Evolutionary conservation across 1,140 invertebrate genomes (phyloP).

Genomic region (Pygmarrhopalites habei): DNA sequence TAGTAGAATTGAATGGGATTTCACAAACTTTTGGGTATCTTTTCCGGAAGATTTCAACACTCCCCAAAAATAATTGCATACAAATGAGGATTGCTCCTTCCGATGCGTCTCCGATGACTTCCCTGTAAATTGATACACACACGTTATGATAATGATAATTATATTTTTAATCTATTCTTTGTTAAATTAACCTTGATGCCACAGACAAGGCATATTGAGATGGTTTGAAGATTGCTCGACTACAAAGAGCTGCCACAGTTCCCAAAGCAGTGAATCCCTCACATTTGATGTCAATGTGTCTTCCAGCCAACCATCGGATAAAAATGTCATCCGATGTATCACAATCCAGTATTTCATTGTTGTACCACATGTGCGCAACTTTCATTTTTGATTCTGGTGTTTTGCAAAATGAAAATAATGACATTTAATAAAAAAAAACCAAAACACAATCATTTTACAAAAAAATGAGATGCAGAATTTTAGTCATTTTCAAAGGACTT

Average conservation of each 20-base stretch:
- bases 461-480: no score
- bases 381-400: slow-evolving; percentile 73
- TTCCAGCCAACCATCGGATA: slow-evolving; percentile 59
- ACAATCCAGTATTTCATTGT: slow-evolving; percentile 50
- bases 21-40: slow-evolving; percentile 68
- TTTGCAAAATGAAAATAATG: no score
- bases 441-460: no score
- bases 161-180: no score
- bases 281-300: slow-evolving; percentile 52
- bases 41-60: slow-evolving; percentile 51
- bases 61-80: slow-evolving; percentile 60
- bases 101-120: slow-evolving; percentile 70
- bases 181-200: not conserved
- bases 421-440: no score
- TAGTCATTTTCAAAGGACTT: no score
- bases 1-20: slow-evolving; percentile 78
- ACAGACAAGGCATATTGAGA: not conserved
- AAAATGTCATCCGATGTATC: slow-evolving; percentile 55
- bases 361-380: slow-evolving; percentile 65
- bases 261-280: slow-evolving; percentile 54
- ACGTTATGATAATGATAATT: no score
- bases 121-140: no score
- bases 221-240: slow-evolving; percentile 61
- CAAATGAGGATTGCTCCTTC: slow-evolving; percentile 73
- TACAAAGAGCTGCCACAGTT: slow-evolving; percentile 62